phyloP scores from a whole-genome alignment of 2,797 vertebrate species.

The Xenentodon cancila region DNA sequence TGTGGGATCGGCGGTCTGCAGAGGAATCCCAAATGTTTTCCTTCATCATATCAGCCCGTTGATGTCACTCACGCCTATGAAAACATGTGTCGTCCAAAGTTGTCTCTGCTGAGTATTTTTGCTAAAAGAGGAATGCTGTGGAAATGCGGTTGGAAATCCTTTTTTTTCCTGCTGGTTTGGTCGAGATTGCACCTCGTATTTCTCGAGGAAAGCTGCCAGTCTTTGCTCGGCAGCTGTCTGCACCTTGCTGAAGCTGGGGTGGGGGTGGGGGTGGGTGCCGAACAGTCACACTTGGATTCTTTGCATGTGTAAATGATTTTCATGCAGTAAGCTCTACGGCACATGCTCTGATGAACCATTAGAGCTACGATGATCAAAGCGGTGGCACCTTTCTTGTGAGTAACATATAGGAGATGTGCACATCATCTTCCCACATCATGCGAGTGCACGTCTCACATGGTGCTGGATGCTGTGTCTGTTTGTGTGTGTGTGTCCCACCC shows the following conservation, averaged over 20 bases:
- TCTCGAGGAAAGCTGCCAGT: constrained; percentile 59
- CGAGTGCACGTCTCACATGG: constrained; percentile 24
- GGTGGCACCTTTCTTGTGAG: background rate
- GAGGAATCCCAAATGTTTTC: constrained; percentile 56
- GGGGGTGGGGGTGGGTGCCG: background rate
- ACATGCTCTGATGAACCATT: background rate
- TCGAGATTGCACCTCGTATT: constrained; percentile 60
- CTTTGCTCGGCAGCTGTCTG: constrained; percentile 59
- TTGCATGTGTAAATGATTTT: constrained; percentile 52
- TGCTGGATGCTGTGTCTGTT: constrained; percentile 16
- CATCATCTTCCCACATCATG: background rate
- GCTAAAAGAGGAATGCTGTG: constrained; percentile 42
- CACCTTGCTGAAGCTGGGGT: constrained; percentile 57
- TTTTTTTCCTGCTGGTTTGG: constrained; percentile 40
- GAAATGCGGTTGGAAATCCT: constrained; percentile 44
- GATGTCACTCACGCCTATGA: constrained; percentile 41
- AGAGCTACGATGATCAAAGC: constrained; percentile 1
- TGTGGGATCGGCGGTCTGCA: constrained; percentile 32
- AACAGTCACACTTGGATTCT: constrained; percentile 36
- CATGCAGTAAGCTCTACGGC: background rate
- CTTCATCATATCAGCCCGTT: constrained; percentile 34
- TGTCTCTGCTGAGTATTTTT: constrained; percentile 12
- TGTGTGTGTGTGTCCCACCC: constrained; percentile 8
- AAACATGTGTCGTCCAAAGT: constrained; percentile 13
- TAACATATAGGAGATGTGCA: constrained; percentile 15